Conservation (phyloP, 2,797 vertebrate genomes). For the Xiphorhynchus erythropygius region DNA sequence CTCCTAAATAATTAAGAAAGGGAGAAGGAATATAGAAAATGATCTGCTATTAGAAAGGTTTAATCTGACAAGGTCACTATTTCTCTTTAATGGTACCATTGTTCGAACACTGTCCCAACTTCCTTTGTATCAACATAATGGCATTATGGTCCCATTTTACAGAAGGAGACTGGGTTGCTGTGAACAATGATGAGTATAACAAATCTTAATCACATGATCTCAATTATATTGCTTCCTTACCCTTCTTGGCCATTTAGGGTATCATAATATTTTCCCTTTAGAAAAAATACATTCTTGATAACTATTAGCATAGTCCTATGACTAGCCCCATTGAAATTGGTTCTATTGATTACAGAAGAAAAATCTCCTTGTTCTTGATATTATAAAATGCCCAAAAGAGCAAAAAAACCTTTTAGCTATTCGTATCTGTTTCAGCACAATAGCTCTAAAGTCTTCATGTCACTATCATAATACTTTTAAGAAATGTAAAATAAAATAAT, state of each 20-base stretch:
- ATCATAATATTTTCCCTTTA: neutral
- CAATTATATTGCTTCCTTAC: neutral
- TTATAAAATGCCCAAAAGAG: neutral
- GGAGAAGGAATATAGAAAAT: neutral
- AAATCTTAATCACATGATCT: neutral
- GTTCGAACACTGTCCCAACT: neutral
- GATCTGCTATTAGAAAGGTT: neutral
- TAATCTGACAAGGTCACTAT: neutral
- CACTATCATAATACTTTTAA: neutral
- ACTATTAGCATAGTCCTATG: neutral
- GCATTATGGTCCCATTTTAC: neutral
- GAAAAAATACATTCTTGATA: neutral
- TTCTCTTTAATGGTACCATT: fast-evolving
- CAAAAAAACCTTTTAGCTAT: neutral
- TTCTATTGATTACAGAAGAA: neutral
- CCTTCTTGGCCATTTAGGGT: neutral
- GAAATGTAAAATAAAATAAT: neutral
- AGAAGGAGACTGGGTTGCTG: neutral
- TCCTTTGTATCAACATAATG: neutral
- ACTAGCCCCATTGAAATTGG: neutral
- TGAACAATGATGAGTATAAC: no score
- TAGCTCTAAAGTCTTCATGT: fast-evolving
- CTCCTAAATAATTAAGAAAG: neutral
- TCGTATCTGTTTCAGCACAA: neutral
- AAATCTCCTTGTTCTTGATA: neutral